Evolutionary conservation across 2,113 vertebrate genomes (phyloP), one percentile per base, ranked within the genome.

Genomic region (Centrocercus urophasianus): DNA sequence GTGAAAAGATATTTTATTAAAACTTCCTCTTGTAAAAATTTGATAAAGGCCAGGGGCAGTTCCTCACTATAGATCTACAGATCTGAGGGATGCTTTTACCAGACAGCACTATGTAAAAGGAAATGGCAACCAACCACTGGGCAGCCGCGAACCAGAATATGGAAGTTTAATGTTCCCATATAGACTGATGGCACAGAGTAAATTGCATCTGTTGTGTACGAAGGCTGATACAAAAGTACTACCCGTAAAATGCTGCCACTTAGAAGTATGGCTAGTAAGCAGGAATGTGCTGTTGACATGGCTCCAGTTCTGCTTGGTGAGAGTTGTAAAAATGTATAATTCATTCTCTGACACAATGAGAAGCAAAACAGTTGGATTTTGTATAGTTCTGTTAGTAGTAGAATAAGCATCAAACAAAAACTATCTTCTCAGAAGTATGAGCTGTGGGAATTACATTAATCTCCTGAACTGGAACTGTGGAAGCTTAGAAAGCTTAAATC

Each of bases 401-500:
- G 72, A 60, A 52, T 14, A 14, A 95, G 89, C 66, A 63, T 86
- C 77, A 89, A 95, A 95, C 83, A 91, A 75, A 74, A 89, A 83
- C 67, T 69, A 75, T 91, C 57, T 90, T 93, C 69, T 61, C 61
- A 88, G 88, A 73, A 90, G 85, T 79, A 21, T 47, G 67, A 93
- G 85, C 91, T 93, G 1, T 42, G 94, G 94, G 94, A 97, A 94
- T 95, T 95, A 69, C 17, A 90, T 86, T 97, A 97, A 97, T 97
- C 94, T 95, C 79, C 91, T 96, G 93, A 96, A 96, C 89, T 95
- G 95, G 94, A 95, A 78, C 72, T 91, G 85, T 64, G 72, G 61
- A 91, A 90, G 95, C 94, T 97, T 96, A 97, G 79, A 90, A 94
- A 83, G 96, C 96, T 95, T 95, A 96, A 96, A 93, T 95, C 95